These are phyloP conservation scores for Agrypnia vestita DNA, from an alignment of 1,140 invertebrate genomes.

Conservation along the genomic window DNA sequence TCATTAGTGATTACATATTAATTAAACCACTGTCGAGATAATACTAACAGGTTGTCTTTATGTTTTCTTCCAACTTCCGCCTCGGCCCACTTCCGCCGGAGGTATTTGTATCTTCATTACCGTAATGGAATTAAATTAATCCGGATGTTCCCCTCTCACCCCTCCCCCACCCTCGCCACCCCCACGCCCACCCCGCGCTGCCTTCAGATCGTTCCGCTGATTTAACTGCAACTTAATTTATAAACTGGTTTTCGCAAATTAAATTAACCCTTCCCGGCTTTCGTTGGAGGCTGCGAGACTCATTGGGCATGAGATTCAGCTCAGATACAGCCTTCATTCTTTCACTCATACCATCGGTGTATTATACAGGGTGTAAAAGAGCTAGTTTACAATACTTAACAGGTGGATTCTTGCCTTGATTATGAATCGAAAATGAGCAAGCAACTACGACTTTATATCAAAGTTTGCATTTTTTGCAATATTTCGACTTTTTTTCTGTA, in stretches of 20 bases:
- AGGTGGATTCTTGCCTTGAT: no score
- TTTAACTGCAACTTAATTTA: constrained; percentile 54
- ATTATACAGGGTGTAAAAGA: no score
- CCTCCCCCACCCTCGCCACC: not conserved
- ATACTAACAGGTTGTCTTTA: constrained; percentile 38
- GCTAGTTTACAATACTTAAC: no score
- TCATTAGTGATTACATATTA: no score
- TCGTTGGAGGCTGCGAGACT: not conserved
- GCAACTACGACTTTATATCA: no score
- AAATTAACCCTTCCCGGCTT: constrained; percentile 39
- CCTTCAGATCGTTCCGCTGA: constrained; percentile 47
- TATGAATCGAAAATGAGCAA: no score
- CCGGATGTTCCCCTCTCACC: constrained; percentile 23
- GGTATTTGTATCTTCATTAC: constrained; percentile 61
- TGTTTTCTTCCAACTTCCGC: constrained; percentile 11
- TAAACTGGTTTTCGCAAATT: constrained; percentile 50
- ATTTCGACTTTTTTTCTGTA: no score
- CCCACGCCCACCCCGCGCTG: not conserved
- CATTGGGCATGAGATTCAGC: no score
- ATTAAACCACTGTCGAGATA: not conserved
- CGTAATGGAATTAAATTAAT: constrained; percentile 61
- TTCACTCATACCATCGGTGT: no score
- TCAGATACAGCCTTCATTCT: no score
- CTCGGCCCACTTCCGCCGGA: constrained; percentile 10
- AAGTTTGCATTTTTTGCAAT: no score